phyloP scores from a whole-genome alignment of 2,113 vertebrate genomes.

The Sminthopsis crassicaudata region DNA sequence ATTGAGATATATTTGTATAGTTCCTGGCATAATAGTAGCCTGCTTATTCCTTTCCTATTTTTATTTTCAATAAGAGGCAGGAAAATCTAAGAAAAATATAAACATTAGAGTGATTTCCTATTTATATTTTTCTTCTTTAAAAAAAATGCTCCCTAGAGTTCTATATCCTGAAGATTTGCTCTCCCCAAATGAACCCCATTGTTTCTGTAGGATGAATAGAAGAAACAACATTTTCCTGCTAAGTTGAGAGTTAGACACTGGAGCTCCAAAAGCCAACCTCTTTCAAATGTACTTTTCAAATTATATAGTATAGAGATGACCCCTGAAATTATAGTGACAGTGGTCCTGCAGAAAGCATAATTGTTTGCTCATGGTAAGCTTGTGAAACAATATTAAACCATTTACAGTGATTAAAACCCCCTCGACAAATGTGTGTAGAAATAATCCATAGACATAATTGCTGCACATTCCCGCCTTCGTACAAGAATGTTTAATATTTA shows the following conservation, averaged over 20 bases:
- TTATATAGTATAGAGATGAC: conserved; percentile 52
- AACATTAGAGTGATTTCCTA: background rate
- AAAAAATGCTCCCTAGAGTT: background rate
- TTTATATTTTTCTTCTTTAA: background rate
- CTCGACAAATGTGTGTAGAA: conserved; percentile 74
- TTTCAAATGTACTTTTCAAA: conserved; percentile 62
- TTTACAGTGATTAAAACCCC: conserved; percentile 80
- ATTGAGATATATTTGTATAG: background rate
- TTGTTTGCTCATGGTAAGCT: conserved; percentile 74
- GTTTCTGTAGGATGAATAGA: conserved; percentile 23
- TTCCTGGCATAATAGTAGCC: background rate
- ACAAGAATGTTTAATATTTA: conserved; percentile 77
- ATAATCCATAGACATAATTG: conserved; percentile 75
- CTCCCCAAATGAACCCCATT: background rate
- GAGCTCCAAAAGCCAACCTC: conserved; percentile 23
- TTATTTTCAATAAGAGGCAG: background rate
- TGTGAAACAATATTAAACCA: conserved; percentile 79
- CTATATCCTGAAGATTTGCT: background rate
- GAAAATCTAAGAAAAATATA: background rate
- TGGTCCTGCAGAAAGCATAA: conserved; percentile 69
- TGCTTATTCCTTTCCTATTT: background rate
- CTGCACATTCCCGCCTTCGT: conserved; percentile 64
- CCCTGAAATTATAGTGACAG: conserved; percentile 52
- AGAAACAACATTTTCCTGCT: background rate
- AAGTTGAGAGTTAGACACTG: conserved; percentile 34